These are phyloP conservation scores for Trichoplusia ni DNA, from an alignment of 1,140 invertebrate species.

Conservation along the genomic window DNA sequence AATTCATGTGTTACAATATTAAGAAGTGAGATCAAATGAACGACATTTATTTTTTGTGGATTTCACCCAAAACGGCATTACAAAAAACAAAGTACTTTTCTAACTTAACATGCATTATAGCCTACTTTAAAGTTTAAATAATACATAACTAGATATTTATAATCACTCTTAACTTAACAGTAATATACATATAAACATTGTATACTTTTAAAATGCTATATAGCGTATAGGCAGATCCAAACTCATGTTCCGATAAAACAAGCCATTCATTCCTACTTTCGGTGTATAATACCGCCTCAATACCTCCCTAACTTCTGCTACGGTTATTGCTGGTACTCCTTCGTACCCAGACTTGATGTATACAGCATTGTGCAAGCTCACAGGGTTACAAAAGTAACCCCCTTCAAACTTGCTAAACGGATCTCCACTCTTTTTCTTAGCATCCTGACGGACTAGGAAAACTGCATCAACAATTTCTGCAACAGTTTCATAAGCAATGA, in stretches of 20 bases:
- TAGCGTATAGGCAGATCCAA: conserved; percentile 65
- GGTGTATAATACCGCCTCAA: conserved; percentile 78
- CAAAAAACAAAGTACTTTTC: too few relatives aligned
- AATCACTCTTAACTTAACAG: too few relatives aligned
- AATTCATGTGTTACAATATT: too few relatives aligned
- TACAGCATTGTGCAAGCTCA: conserved; percentile 78
- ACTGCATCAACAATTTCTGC: conserved; percentile 87
- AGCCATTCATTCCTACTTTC: conserved; percentile 73
- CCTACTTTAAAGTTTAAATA: too few relatives aligned
- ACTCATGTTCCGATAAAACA: conserved; percentile 73
- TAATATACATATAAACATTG: background rate
- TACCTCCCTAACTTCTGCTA: conserved; percentile 82
- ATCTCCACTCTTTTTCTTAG: conserved; percentile 79
- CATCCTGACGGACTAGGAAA: conserved; percentile 84
- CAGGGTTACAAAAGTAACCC: conserved; percentile 78
- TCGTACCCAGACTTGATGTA: conserved; percentile 81
- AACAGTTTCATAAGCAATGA: conserved; percentile 87
- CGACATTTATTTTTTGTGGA: too few relatives aligned
- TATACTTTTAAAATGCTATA: conserved; percentile 53
- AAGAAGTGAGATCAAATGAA: too few relatives aligned
- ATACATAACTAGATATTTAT: too few relatives aligned
- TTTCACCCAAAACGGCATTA: too few relatives aligned
- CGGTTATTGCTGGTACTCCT: conserved; percentile 79
- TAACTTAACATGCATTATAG: too few relatives aligned
- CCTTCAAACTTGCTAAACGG: conserved; percentile 82